Evolutionary conservation across 2,113 vertebrate genomes (phyloP).

Genomic region (Caranx ignobilis): DNA sequence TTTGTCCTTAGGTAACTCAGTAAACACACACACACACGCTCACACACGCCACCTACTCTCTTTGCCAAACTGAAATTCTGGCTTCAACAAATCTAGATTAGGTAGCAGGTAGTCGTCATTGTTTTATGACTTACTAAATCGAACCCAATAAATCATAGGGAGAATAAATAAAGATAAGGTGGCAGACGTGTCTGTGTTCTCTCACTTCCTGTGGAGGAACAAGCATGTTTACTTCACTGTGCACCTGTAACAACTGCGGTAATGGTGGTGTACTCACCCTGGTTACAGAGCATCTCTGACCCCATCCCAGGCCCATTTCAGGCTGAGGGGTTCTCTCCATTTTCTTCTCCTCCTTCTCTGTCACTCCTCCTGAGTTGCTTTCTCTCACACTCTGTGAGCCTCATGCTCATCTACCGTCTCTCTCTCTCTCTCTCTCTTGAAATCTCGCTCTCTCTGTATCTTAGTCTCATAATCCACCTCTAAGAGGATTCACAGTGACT

Average conservation of each 20-base stretch:
- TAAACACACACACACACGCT: conserved; percentile 19
- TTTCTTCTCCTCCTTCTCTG: conserved; percentile 19
- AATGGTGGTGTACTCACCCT: conserved; percentile 56
- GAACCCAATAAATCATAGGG: too few relatives aligned
- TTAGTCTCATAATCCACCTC: conserved; percentile 81
- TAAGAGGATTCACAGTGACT: conserved; percentile 82
- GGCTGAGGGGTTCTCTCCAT: conserved; percentile 64
- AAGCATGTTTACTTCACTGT: background rate
- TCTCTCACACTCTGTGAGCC: conserved; percentile 31
- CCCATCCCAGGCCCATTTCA: conserved; percentile 47
- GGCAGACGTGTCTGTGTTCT: background rate
- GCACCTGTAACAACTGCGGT: background rate
- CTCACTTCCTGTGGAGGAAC: too few relatives aligned
- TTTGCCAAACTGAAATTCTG: conserved; percentile 8
- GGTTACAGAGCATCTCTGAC: conserved; percentile 42
- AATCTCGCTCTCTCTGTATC: conserved; percentile 57
- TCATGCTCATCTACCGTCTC: conserved; percentile 26
- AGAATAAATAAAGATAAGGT: background rate
- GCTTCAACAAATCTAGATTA: background rate
- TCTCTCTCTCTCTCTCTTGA: conserved; percentile 18
- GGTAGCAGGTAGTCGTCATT: background rate
- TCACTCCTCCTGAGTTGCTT: background rate
- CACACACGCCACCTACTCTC: conserved; percentile 5
- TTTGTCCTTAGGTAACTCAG: conserved; percentile 20
- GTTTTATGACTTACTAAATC: background rate